Conservation (phyloP, 1,140 invertebrate species). For the Macrobrachium rosenbergii region DNA sequence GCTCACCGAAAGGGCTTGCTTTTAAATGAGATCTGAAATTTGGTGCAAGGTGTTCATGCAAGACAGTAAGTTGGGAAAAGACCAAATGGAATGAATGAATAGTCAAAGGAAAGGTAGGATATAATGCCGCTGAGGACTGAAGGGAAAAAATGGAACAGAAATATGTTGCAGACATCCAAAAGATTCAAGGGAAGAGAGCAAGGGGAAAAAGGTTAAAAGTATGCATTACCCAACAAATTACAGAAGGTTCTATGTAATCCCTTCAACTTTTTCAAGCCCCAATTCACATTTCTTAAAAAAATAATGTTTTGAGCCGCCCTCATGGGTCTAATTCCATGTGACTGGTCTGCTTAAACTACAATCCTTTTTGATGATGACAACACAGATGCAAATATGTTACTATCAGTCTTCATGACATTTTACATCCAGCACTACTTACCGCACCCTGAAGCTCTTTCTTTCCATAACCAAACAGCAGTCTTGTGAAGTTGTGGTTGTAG, state of each 20-base stretch:
- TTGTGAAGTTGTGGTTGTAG: slow-evolving; percentile 79
- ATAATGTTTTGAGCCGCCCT: no score
- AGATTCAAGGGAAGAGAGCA: background rate
- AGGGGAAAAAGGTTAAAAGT: background rate
- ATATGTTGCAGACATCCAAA: background rate
- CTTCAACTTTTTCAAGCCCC: no score
- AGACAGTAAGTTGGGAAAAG: background rate
- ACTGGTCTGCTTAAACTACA: background rate
- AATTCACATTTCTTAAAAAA: no score
- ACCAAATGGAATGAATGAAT: background rate
- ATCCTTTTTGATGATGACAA: background rate
- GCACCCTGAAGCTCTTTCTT: slow-evolving; percentile 76
- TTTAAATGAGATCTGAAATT: no score
- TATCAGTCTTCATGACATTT: background rate
- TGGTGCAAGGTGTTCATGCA: no score
- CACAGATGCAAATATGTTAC: background rate
- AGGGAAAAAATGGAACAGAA: background rate
- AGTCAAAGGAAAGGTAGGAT: background rate
- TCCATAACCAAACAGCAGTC: slow-evolving; percentile 77
- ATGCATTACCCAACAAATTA: background rate
- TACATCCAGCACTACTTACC: slow-evolving; percentile 67
- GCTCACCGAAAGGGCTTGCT: no score
- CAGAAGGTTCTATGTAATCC: no score
- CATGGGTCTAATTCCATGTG: no score
- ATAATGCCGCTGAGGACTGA: background rate